Evolutionary conservation across 2,797 vertebrate genomes (phyloP), one percentile per base, ranked within the genome.

Genomic region (Artibeus jamaicensis): DNA sequence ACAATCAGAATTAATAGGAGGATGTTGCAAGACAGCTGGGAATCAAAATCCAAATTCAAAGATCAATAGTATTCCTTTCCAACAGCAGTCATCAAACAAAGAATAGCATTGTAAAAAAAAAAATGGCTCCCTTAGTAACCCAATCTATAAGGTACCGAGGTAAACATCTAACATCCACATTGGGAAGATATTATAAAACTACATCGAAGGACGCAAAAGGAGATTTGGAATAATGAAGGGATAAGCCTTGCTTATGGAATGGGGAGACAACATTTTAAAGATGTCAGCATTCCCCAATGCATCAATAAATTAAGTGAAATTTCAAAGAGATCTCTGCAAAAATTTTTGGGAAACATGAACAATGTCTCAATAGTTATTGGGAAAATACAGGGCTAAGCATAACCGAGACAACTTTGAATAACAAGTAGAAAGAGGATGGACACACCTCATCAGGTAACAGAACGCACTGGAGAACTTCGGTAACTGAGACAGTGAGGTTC

Each of bases 321-420:
- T 92, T 59, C 15, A 81, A 22, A 59, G 74, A 39, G 67, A 73
- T 46, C 29, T 57, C 65, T 48, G 89, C 2, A 86, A 77, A 39
- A 67, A 57, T 50, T 91, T 84, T 84, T 87, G 89, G 59, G 83
- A 85, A 92, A 85, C 4, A 16, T 92, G 39, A 84, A 85, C 88
- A 77, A 70, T 21, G 81, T 11, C 73, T 76, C 67, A 91, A 44
- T 55, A 82, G 73, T 76, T 59, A 76, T 18, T 53, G 34, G 9
- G 39, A 44, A 34, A 86, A 37, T 50, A 76, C 0, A 34, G 39
- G 67, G 44, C 22, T 55, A 32, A 93, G 42, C 92, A 37, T 29
- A 94, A 71, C 44, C 5, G 34, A n/a, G n/a, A 67, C 5, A 50
- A 86, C 3, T 92, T 14, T 26, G 4, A 26, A 76, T 89, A 79